phyloP scores from a whole-genome alignment of 2,797 vertebrate genomes.

The Chiroxiphia lanceolata region DNA sequence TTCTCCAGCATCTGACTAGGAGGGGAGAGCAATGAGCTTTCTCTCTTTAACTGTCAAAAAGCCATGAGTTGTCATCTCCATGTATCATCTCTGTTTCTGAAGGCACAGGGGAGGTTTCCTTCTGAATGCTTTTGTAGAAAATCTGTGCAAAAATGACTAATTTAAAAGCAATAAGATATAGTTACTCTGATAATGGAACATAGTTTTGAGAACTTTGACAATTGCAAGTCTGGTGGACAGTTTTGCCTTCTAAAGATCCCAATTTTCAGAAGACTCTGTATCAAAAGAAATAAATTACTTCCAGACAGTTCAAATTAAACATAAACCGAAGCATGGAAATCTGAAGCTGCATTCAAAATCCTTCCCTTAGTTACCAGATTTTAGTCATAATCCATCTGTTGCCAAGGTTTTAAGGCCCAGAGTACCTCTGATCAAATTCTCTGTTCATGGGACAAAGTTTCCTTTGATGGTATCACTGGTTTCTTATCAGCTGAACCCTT shows the following conservation, averaged over 20 bases:
- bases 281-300: not conserved
- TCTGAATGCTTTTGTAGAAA: not conserved
- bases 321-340: not conserved
- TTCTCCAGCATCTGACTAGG: not conserved
- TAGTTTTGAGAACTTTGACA: not conserved
- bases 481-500: not conserved
- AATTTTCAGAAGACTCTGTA: not conserved
- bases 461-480: not conserved
- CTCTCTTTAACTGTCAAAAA: constrained; percentile 45
- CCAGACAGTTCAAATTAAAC: not conserved
- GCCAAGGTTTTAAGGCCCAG: not conserved
- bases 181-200: not conserved
- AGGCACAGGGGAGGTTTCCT: not conserved
- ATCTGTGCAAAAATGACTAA: not conserved
- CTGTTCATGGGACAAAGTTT: not conserved
- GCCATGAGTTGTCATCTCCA: not conserved
- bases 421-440: not conserved
- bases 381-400: not conserved
- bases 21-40: not conserved
- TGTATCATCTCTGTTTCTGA: not conserved
- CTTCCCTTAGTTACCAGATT: not conserved
- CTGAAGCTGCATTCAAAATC: not conserved
- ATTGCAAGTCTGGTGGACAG: not conserved
- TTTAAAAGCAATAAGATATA: not conserved
- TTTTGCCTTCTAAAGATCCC: not conserved